phyloP scores from a whole-genome alignment of 92 coral and sea anemone genomes.

The Hydrozoanthus gracilis region DNA sequence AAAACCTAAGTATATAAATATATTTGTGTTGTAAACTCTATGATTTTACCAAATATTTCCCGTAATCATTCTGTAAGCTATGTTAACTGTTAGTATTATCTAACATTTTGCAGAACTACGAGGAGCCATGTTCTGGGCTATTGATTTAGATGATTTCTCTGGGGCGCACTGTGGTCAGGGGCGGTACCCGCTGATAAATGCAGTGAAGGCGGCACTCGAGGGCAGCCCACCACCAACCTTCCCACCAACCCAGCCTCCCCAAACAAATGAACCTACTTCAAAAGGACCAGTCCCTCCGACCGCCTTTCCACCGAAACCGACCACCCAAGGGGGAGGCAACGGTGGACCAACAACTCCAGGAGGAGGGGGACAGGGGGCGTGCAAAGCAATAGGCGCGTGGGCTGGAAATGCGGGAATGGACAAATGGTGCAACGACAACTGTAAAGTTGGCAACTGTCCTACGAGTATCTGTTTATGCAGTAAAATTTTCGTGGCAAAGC shows the following conservation, averaged over 20 bases:
- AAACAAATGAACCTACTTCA: slow-evolving; percentile 3
- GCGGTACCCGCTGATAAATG: slow-evolving; percentile 83
- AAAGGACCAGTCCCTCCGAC: slow-evolving; percentile 18
- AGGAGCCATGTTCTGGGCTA: slow-evolving; percentile 97
- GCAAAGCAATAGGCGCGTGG: slow-evolving; percentile 70
- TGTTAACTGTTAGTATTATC: not conserved
- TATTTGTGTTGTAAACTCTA: no score
- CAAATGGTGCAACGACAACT: slow-evolving; percentile 72
- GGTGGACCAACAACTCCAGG: not conserved
- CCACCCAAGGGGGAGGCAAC: slow-evolving; percentile 47
- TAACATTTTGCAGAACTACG: slow-evolving; percentile 57
- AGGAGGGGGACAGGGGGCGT: slow-evolving; percentile 33
- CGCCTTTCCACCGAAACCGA: slow-evolving; percentile 18
- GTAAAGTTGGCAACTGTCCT: slow-evolving; percentile 71
- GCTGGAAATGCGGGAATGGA: slow-evolving; percentile 63
- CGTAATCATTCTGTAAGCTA: not conserved
- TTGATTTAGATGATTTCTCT: slow-evolving; percentile 89
- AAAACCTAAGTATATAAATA: no score
- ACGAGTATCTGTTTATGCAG: slow-evolving; percentile 57
- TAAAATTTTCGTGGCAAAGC: slow-evolving; percentile 5
- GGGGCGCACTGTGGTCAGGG: slow-evolving; percentile 88
- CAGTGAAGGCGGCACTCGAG: slow-evolving; percentile 80
- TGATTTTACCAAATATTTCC: not conserved
- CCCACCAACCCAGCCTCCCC: slow-evolving; percentile 54
- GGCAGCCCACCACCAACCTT: slow-evolving; percentile 75